Percentiles rank a stretch among this genome's conserved stretches.
Conservation (phyloP, 2,888 invertebrate species). For the Sisyra terminalis region DNA sequence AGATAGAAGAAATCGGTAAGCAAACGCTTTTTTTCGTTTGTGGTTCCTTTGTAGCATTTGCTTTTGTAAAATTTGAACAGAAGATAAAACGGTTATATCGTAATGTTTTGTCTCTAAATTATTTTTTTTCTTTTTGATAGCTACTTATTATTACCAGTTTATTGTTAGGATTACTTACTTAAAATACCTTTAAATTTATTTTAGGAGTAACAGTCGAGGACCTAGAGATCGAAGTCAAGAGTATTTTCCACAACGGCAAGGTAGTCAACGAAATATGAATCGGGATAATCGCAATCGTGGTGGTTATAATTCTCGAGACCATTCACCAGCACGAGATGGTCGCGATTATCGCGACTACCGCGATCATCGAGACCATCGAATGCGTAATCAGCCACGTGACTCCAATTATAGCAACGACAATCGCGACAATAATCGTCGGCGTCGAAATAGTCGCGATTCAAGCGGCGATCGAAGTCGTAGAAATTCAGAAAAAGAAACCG, state of each 20-base stretch:
- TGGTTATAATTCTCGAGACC: conserved; percentile 1
- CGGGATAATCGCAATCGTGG: not conserved
- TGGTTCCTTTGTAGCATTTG: too few species aligned
- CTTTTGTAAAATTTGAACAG: too few species aligned
- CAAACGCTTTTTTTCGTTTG: not conserved
- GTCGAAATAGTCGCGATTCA: conserved; percentile 24
- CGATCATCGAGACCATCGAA: conserved; percentile 7
- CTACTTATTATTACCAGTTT: too few species aligned
- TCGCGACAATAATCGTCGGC: not conserved
- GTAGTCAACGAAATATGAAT: not conserved
- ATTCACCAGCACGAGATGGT: conserved; percentile 9
- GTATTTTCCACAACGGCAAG: conserved; percentile 1
- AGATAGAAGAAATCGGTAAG: conserved; percentile 14
- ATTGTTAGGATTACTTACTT: too few species aligned
- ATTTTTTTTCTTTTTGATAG: too few species aligned
- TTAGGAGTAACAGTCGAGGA: conserved; percentile 16
- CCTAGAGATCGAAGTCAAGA: conserved; percentile 19
- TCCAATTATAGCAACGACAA: not conserved
- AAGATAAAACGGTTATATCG: too few species aligned
- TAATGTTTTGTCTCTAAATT: too few species aligned
- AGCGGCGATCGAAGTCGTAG: conserved; percentile 28
- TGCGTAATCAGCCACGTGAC: conserved; percentile 14
- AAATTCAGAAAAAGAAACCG: conserved; percentile 19
- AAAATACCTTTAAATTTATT: not conserved
- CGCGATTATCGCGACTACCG: conserved; percentile 10